A percentile compares a stretch with the other conserved stretches of the same genome.
Conservation (phyloP, 2,113 vertebrate genomes). For the Sylvilagus bachmani region DNA sequence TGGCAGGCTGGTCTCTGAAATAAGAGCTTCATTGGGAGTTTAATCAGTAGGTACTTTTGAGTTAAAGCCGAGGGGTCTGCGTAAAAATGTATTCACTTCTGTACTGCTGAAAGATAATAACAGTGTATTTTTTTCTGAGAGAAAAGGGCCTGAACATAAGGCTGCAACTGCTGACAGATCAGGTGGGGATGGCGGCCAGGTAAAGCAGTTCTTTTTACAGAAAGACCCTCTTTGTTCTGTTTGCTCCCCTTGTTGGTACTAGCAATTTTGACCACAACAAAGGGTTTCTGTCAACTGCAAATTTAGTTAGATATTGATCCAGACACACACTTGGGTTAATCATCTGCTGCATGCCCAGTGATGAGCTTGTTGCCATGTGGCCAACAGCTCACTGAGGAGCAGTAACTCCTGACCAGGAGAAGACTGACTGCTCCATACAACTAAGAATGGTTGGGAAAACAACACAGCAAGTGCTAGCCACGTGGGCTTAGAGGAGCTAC, state of each 20-base stretch:
- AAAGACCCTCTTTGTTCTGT: slow-evolving; percentile 59
- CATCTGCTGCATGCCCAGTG: background rate
- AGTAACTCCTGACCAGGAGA: background rate
- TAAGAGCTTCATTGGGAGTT: background rate
- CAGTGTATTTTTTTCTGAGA: slow-evolving; percentile 61
- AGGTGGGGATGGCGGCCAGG: background rate
- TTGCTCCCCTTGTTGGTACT: background rate
- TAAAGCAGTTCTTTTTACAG: slow-evolving; percentile 36
- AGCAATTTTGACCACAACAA: slow-evolving; percentile 71
- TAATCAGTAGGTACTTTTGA: slow-evolving; percentile 53
- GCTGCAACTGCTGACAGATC: slow-evolving; percentile 31
- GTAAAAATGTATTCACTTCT: slow-evolving; percentile 63
- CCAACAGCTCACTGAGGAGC: background rate
- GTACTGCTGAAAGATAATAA: slow-evolving; percentile 58
- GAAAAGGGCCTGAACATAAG: slow-evolving; percentile 61
- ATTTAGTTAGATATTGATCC: slow-evolving; percentile 64
- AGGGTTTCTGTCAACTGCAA: slow-evolving; percentile 56
- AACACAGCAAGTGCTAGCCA: background rate
- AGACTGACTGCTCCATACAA: background rate
- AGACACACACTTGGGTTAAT: slow-evolving; percentile 51
- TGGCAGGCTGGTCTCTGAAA: background rate
- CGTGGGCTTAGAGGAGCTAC: background rate
- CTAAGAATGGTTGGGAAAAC: background rate
- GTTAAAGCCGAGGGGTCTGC: slow-evolving; percentile 61
- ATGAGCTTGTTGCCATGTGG: background rate